Percentiles rank a stretch among this genome's conserved stretches.
These are phyloP conservation scores for Pheosia tremula DNA, from an alignment of 2,888 invertebrate species.

Conservation along the genomic window DNA sequence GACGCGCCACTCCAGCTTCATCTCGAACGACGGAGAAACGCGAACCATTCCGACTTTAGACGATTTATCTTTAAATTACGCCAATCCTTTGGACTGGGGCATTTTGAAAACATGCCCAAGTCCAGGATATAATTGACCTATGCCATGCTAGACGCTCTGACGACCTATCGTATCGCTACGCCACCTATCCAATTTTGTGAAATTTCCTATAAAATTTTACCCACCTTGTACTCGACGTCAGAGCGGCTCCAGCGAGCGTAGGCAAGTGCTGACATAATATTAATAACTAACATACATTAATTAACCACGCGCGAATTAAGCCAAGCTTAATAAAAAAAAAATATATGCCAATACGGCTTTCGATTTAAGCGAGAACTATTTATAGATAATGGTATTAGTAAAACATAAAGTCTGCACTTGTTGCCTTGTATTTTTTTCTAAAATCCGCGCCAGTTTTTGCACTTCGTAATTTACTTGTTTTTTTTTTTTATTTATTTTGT, in stretches of 20 bases:
- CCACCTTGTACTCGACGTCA: conserved; percentile 31
- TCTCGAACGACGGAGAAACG: conserved; percentile 82
- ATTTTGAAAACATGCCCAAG: conserved; percentile 30
- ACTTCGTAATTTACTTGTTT: conserved; percentile 50
- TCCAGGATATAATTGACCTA: conserved; percentile 34
- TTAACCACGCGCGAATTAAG: conserved; percentile 79
- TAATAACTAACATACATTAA: conserved; percentile 69
- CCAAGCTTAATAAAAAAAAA: conserved; percentile 72
- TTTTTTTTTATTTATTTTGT: conserved; percentile 69
- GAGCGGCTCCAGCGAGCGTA: conserved; percentile 55
- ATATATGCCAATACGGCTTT: conserved; percentile 74
- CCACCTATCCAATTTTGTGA: conserved; percentile 22
- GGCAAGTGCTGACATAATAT: conserved; percentile 60
- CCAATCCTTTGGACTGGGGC: conserved; percentile 24
- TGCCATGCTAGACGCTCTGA: conserved; percentile 59
- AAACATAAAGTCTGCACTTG: conserved; percentile 84
- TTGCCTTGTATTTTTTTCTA: conserved; percentile 82
- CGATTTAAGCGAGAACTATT: conserved; percentile 62
- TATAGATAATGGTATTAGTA: conserved; percentile 74
- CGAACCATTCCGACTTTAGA: conserved; percentile 91
- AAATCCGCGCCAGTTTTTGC: conserved; percentile 68
- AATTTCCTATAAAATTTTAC: conserved; percentile 27
- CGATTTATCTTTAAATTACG: conserved; percentile 40
- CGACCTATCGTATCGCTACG: conserved; percentile 16
- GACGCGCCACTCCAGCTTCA: conserved; percentile 72